A percentile compares a stretch with the other conserved stretches of the same genome.
These are phyloP conservation scores for Coecobrya sp. DNA, from an alignment of 2,888 invertebrate genomes.

Conservation along the genomic window DNA sequence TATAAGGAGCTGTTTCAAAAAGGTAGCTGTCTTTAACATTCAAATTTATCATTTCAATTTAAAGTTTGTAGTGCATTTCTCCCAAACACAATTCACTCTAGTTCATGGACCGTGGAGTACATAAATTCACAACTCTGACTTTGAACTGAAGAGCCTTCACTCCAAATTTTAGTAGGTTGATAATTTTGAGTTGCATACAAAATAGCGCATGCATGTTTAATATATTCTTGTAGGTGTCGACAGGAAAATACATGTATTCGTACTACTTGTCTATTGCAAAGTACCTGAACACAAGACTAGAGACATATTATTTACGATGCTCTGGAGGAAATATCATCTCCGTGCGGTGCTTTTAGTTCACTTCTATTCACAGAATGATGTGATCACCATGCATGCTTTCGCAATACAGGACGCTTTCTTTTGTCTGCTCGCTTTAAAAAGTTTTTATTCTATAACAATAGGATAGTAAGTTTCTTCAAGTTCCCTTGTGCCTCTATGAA, in stretches of 20 bases:
- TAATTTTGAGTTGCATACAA: not conserved
- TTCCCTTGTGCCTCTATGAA: not conserved
- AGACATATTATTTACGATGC: not conserved
- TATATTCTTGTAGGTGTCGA: too few relatives aligned
- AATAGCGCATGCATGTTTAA: not conserved
- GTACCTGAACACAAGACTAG: too few relatives aligned
- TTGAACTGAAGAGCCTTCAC: not conserved
- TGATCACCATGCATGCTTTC: not conserved
- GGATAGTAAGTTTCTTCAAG: not conserved
- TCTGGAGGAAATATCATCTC: not conserved
- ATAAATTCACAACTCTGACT: not conserved
- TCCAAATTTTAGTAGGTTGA: not conserved
- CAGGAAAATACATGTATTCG: too few relatives aligned
- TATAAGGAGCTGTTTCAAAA: too few relatives aligned
- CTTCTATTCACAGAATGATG: not conserved
- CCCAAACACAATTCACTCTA: not conserved
- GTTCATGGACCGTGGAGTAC: too few relatives aligned
- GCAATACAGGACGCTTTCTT: not conserved
- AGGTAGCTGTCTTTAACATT: not conserved
- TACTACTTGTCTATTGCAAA: too few relatives aligned
- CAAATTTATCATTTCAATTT: not conserved
- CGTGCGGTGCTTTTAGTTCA: not conserved
- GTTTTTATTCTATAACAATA: not conserved
- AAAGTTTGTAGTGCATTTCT: not conserved
- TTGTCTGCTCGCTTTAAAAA: not conserved